A percentile compares a stretch with the other conserved stretches of the same genome.
Evolutionary conservation across 2,888 invertebrate species (phyloP).

Genomic region (Ornithoptera priamus): DNA sequence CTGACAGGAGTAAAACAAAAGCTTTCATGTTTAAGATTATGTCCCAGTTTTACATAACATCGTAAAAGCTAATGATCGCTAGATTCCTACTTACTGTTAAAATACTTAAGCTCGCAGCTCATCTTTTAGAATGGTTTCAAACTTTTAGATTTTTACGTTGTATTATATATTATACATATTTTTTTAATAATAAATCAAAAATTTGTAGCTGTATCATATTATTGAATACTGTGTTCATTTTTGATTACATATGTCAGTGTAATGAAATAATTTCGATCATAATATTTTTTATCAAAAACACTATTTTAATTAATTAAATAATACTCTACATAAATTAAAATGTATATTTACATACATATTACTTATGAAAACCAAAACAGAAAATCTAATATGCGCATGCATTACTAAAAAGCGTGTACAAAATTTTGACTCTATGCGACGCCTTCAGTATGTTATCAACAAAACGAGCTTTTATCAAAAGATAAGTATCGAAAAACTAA

Average conservation of each 20-base stretch:
- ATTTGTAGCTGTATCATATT: background rate
- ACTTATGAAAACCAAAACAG: background rate
- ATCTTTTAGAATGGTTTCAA: background rate
- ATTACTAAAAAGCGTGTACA: background rate
- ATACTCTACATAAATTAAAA: too few species aligned
- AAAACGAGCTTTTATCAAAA: constrained; percentile 17
- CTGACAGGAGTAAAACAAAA: constrained; percentile 23
- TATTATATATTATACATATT: background rate
- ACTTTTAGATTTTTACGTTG: background rate
- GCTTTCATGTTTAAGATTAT: constrained; percentile 25
- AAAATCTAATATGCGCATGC: background rate
- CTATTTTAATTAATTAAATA: too few species aligned
- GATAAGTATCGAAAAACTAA: constrained; percentile 13
- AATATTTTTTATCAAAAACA: too few species aligned
- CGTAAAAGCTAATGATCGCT: constrained; percentile 28
- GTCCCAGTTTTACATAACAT: background rate
- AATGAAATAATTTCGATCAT: too few species aligned
- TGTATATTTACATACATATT: too few species aligned
- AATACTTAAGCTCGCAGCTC: constrained; percentile 6
- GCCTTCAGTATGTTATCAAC: background rate
- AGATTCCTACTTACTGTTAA: background rate
- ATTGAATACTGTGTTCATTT: too few species aligned
- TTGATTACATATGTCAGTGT: too few species aligned
- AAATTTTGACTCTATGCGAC: background rate
- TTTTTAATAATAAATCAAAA: background rate